Evolutionary conservation across 2,797 vertebrate genomes (phyloP), one percentile per base, ranked within the genome.

Genomic region (Moxostoma hubbsi): DNA sequence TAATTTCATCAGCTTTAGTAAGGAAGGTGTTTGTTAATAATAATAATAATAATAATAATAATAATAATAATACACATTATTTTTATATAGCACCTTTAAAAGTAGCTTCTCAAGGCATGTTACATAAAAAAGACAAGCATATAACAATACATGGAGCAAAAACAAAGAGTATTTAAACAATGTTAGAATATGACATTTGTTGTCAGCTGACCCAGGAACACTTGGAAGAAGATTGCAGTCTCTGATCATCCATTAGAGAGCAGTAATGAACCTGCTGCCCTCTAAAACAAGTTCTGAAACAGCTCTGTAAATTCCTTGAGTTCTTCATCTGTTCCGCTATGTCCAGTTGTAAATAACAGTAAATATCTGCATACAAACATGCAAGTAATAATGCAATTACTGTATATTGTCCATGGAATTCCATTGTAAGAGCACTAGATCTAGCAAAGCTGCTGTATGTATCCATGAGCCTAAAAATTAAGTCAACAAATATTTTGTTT

Each of bases 361-460:
- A 45, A 77, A 51, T 46, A 62, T 49, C 67, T 50, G 43, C 63
- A 64, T 53, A 73, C n/a, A 63, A 69, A 69, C 55, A 45, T 64
- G 43, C 36, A 64, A n/a, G 43, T n/a, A 53, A 18, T 53, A 46
- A 59, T 53, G 59, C 36, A 62, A 50, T 50, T 36, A 36, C 36
- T 36, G 36, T 36, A 61, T 61, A 78, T 11, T 63, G 13, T 74
- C 58, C 50, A 63, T 62, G 36, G 64, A 77, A 11, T 66, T 77
- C 47, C 12, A 53, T 43, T 57, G 5, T 58, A 7, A 63, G 58
- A 62, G 8, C 24, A 51, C 59, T 79, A 63, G 54, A 55, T 66
- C 55, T 51, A 72, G 61, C 36, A 8, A 43, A 81, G 67, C 73
- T 61, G 70, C 70, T 74, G 58, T 81, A 66, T 79, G 61, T 63